These are phyloP conservation scores for Peromyscus polionotus DNA, from an alignment of 2,113 vertebrate genomes.

Conservation along the genomic window DNA sequence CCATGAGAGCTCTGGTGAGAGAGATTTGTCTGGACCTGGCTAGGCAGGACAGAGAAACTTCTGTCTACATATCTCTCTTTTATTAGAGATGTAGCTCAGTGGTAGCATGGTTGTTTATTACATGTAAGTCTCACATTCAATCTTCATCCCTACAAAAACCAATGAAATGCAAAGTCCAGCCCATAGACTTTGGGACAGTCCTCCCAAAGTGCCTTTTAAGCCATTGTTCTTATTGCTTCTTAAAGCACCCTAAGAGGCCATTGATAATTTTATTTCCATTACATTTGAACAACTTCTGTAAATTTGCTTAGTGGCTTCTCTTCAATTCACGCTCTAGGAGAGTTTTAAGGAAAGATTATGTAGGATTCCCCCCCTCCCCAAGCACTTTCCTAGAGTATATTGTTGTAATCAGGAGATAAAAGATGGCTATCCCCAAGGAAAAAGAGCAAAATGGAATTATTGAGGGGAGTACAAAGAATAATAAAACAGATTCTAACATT, in stretches of 20 bases:
- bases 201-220: background rate
- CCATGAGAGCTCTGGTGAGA: too few relatives aligned
- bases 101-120: background rate
- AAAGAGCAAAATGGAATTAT: background rate
- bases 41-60: too few relatives aligned
- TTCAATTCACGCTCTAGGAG: background rate
- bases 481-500: background rate
- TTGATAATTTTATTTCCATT: constrained; percentile 49
- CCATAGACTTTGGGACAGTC: background rate
- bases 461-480: background rate
- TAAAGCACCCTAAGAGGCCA: background rate
- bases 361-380: background rate
- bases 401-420: background rate
- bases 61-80: background rate
- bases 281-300: background rate
- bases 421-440: background rate
- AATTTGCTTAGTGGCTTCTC: background rate
- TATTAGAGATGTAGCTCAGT: background rate
- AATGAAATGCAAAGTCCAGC: background rate
- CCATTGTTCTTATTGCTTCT: constrained; percentile 26
- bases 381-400: background rate
- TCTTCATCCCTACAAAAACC: background rate
- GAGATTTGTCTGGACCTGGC: too few relatives aligned
- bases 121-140: background rate
- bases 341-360: constrained; percentile 9